phyloP scores from a whole-genome alignment of 1,140 invertebrate species.

The Bombus vancouverensis region DNA sequence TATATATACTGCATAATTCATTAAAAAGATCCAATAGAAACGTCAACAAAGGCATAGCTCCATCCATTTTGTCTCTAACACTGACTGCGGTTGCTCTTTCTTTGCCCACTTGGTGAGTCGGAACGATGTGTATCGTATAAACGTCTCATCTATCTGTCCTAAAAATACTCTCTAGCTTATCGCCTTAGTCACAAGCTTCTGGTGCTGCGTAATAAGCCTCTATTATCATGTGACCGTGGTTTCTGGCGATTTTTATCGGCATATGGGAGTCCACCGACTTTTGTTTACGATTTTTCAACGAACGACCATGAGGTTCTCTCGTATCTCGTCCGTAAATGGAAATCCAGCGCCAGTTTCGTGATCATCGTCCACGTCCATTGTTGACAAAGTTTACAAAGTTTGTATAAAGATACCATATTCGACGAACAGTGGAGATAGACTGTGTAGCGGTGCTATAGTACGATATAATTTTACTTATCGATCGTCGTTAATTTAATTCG shows the following conservation, averaged over 20 bases:
- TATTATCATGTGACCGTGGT: not conserved
- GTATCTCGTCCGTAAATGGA: not conserved
- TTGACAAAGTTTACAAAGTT: too few species aligned
- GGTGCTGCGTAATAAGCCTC: slow-evolving; percentile 2
- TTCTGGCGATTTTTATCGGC: slow-evolving; percentile 14
- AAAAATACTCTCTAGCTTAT: slow-evolving; percentile 12
- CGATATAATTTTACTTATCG: too few species aligned
- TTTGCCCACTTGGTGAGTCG: not conserved
- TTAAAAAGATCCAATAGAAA: too few species aligned
- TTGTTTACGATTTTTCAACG: not conserved
- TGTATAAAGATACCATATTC: too few species aligned
- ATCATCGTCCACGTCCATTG: too few species aligned
- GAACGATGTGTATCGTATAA: not conserved
- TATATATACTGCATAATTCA: too few species aligned
- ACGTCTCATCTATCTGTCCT: not conserved
- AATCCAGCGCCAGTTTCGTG: too few species aligned
- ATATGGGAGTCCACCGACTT: not conserved
- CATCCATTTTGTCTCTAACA: too few species aligned
- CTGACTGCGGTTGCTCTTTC: not conserved
- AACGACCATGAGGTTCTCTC: not conserved
- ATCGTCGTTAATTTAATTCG: too few species aligned
- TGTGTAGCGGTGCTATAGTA: too few species aligned
- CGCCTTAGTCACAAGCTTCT: slow-evolving; percentile 1
- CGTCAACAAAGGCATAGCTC: too few species aligned
- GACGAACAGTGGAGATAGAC: too few species aligned